phyloP scores from a whole-genome alignment of 2,888 invertebrate species.

The Leptogaster cylindrica region DNA sequence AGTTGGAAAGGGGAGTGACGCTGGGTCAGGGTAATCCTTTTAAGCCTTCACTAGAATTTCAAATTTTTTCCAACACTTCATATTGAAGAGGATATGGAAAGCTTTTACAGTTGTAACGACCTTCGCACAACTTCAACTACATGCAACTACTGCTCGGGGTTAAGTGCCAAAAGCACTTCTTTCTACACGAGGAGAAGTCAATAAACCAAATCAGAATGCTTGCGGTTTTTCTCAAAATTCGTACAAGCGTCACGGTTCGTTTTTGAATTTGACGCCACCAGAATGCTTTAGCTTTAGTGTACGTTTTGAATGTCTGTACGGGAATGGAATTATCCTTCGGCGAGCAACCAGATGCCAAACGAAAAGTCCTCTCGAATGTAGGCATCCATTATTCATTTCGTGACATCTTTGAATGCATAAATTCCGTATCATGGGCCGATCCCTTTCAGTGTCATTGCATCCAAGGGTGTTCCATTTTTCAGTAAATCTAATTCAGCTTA shows the following conservation, averaged over 20 bases:
- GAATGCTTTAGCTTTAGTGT: neutral
- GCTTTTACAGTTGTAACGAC: too few relatives aligned
- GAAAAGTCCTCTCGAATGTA: neutral
- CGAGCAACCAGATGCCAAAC: neutral
- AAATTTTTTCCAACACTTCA: too few relatives aligned
- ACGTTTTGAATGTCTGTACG: neutral
- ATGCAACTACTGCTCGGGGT: too few relatives aligned
- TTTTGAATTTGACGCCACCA: neutral
- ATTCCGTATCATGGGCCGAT: neutral
- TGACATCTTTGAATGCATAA: constrained; percentile 16
- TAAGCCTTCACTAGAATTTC: too few relatives aligned
- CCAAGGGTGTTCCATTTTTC: neutral
- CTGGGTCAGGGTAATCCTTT: too few relatives aligned
- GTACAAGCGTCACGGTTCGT: neutral
- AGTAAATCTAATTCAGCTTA: neutral
- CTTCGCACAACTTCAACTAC: too few relatives aligned
- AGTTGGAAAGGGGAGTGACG: too few relatives aligned
- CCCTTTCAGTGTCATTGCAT: neutral
- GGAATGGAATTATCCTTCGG: neutral
- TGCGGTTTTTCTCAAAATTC: neutral
- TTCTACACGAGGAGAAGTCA: neutral
- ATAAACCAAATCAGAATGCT: neutral
- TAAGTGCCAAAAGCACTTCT: neutral
- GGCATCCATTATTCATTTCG: constrained; percentile 14
- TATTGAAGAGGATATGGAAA: too few relatives aligned